These are phyloP conservation scores for Pteropus alecto DNA, from an alignment of 2,113 vertebrate species.

Conservation along the genomic window DNA sequence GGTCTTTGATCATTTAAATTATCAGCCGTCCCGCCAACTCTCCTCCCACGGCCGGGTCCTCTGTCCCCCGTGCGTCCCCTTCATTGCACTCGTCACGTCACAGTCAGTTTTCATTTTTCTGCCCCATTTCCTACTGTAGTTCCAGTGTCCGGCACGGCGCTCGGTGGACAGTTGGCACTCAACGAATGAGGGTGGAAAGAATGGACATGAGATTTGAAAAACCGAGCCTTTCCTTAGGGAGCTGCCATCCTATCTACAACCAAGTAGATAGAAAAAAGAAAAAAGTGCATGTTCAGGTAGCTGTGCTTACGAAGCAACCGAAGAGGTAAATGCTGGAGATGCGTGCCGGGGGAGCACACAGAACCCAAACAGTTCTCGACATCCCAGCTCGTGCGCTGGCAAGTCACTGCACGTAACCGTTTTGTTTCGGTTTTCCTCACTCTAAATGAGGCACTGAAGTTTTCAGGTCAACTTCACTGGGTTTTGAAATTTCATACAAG, in stretches of 20 bases:
- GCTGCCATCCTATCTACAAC: background rate
- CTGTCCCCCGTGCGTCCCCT: background rate
- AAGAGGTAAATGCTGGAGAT: background rate
- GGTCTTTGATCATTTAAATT: background rate
- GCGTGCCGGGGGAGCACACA: background rate
- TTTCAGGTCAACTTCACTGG: background rate
- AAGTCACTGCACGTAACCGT: background rate
- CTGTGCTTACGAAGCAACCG: background rate
- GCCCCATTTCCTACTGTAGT: background rate
- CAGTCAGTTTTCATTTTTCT: background rate
- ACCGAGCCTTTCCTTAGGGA: background rate
- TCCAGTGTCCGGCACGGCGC: background rate
- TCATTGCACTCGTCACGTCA: background rate
- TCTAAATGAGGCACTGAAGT: background rate
- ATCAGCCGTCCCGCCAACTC: background rate
- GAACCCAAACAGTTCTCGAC: background rate
- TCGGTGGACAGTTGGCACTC: background rate
- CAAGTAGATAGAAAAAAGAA: background rate
- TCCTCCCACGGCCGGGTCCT: background rate
- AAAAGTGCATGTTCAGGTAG: background rate
- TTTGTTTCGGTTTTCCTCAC: conserved; percentile 25
- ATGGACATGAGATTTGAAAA: background rate
- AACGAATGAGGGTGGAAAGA: background rate
- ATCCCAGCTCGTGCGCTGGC: background rate
- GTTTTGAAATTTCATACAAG: conserved; percentile 8